Evolutionary conservation across 2,113 vertebrate species (phyloP), one percentile per base, ranked within the genome.

Genomic region (Gymnarchus niloticus): DNA sequence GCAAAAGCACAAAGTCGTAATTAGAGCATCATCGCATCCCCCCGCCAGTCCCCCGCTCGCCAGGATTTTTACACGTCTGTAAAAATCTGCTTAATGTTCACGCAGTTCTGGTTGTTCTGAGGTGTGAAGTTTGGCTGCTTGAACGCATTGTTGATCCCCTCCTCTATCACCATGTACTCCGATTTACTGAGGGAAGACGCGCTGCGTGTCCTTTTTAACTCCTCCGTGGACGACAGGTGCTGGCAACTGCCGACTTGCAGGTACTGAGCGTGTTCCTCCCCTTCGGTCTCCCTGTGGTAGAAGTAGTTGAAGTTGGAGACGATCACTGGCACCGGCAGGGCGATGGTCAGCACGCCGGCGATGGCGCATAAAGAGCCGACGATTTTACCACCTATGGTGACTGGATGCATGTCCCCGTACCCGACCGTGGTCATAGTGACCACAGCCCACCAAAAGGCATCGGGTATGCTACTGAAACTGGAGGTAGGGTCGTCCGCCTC

Each of bases 221-320:
- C 97, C 91, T 96, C 97, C 0, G 92, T 93, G 76, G 96, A 88
- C 0, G 96, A 94, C 86, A 97, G 94, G 88, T 97, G 96, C 91
- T 98, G 97, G 88, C 97, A 98, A 93, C 97, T 98, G 77, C 94
- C 94, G 4, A 96, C 92, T 76, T 96, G 96, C 93, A 95, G 83
- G 90, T 97, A 98, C 87, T 96, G 96, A 1, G 97, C 96, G 87
- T 97, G 96, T 41, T 99, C 98, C 93, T 99, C 98, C 3, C 97
- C 97, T 3, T 99, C 98, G 0, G 97, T 99, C 94, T 99, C 98
- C 57, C 98, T 92, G 92, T 99, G 98, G 91, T 99, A 99, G 90
- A 99, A 99, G 85, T 99, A 99, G 91, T 99, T 99, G 93, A 99
- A 99, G 73, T 99, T 99, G 91, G 98, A 99, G 87, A 99, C 98